Percentiles rank a stretch among this genome's conserved stretches.
phyloP scores from a whole-genome alignment of 2,888 invertebrate genomes.

The Osmoderma eremita region DNA sequence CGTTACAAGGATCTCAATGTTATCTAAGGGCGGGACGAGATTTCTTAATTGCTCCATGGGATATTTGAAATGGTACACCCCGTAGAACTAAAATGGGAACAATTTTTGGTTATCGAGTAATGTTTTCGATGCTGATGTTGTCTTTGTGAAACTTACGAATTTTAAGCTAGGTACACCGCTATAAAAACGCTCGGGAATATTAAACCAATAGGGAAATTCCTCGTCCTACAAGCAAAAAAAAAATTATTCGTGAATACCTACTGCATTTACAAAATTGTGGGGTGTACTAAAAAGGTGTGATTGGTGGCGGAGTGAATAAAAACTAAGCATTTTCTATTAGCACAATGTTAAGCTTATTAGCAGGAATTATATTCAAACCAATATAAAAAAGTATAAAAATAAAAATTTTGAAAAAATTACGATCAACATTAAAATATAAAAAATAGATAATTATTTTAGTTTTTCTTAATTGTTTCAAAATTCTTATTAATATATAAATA shows the following conservation, averaged over 20 bases:
- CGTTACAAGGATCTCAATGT: slow-evolving; percentile 83
- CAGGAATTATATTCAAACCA: too few relatives aligned
- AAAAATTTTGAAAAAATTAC: too few relatives aligned
- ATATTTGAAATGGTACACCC: slow-evolving; percentile 87
- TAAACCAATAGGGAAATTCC: slow-evolving; percentile 83
- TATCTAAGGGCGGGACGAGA: slow-evolving; percentile 74
- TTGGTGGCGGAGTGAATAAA: too few relatives aligned
- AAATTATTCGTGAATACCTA: neutral
- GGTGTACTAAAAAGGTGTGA: too few relatives aligned
- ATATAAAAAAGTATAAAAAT: too few relatives aligned
- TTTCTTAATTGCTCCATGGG: slow-evolving; percentile 81
- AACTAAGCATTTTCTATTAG: too few relatives aligned
- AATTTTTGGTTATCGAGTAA: slow-evolving; percentile 25
- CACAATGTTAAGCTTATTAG: too few relatives aligned
- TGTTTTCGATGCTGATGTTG: neutral
- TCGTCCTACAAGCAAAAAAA: slow-evolving; percentile 69
- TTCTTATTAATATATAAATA: too few relatives aligned
- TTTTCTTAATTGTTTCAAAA: too few relatives aligned
- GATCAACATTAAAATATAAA: too few relatives aligned
- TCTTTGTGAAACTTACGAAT: slow-evolving; percentile 68
- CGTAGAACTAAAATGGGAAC: slow-evolving; percentile 76
- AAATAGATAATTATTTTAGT: too few relatives aligned
- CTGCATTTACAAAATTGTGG: too few relatives aligned
- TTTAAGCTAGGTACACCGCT: slow-evolving; percentile 76
- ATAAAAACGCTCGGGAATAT: slow-evolving; percentile 70